Conservation (phyloP, 2,797 vertebrate genomes). For the Poeciliopsis gracilis region DNA sequence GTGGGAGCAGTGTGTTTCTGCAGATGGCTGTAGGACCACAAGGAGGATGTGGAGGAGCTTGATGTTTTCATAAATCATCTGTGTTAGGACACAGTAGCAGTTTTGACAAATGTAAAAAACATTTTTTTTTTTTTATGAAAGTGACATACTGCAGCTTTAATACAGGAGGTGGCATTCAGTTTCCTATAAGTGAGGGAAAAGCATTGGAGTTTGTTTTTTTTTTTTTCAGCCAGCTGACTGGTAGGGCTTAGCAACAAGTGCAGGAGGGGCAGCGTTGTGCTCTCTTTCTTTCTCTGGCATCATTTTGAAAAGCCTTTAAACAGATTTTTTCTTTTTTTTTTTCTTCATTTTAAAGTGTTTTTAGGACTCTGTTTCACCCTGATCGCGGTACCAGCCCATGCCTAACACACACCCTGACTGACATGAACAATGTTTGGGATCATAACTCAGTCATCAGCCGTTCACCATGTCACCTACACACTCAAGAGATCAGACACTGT, state of each 20-base stretch:
- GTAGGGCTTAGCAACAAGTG: constrained; percentile 2
- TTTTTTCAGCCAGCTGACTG: not conserved
- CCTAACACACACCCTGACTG: not conserved
- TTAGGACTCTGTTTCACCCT: no score
- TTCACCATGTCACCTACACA: constrained; percentile 4
- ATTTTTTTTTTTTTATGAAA: no score
- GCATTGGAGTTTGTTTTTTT: not conserved
- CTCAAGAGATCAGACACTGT: constrained; percentile 2
- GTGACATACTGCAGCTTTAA: not conserved
- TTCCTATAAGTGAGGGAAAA: not conserved
- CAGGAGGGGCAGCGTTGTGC: not conserved
- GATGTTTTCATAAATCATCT: no score
- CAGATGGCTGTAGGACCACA: no score
- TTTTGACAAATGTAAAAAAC: no score
- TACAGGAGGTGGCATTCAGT: not conserved
- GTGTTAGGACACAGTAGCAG: no score
- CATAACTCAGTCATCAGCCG: constrained; percentile 8
- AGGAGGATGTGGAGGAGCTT: no score
- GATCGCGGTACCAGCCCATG: not conserved
- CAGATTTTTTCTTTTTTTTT: not conserved
- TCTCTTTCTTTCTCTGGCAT: not conserved
- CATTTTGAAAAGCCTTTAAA: not conserved
- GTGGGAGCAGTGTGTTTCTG: no score
- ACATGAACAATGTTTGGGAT: not conserved
- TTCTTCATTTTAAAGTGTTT: no score